These are phyloP conservation scores for Scyliorhinus canicula DNA, from an alignment of 2,797 vertebrate species.

Conservation along the genomic window DNA sequence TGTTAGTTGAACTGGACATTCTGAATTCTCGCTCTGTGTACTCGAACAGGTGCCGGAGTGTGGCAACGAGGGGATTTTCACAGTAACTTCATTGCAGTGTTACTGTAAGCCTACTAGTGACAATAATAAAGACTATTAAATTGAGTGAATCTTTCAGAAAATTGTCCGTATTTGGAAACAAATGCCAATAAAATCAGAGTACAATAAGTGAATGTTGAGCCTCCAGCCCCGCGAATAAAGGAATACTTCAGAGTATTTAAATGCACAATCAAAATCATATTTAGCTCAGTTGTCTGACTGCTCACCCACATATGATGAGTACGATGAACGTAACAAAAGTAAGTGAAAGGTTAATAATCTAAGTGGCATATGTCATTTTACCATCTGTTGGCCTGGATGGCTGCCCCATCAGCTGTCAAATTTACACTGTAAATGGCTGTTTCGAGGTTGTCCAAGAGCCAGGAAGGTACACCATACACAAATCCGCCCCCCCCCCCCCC, in stretches of 20 bases:
- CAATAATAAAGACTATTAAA: too few species aligned
- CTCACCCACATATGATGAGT: not conserved
- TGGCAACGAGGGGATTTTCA: too few species aligned
- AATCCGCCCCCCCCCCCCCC: not conserved
- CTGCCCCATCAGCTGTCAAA: not conserved
- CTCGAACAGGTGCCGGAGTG: too few species aligned
- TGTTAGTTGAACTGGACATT: too few species aligned
- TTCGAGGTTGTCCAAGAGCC: not conserved
- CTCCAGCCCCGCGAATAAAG: not conserved
- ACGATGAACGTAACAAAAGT: not conserved
- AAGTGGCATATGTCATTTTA: not conserved
- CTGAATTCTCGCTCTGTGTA: too few species aligned
- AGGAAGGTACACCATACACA: not conserved
- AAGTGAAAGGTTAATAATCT: constrained; percentile 30
- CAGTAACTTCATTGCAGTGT: too few species aligned
- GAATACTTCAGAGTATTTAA: not conserved
- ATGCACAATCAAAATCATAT: not conserved
- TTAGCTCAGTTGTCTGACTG: not conserved
- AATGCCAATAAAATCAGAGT: too few species aligned
- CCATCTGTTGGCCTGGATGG: constrained; percentile 12
- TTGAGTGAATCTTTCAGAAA: not conserved
- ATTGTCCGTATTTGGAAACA: not conserved
- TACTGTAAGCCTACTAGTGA: too few species aligned
- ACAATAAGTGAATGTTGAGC: not conserved
- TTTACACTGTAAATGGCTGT: not conserved